These are phyloP conservation scores for Tupaia chinensis DNA, from an alignment of 2,113 vertebrate species.

Conservation along the genomic window DNA sequence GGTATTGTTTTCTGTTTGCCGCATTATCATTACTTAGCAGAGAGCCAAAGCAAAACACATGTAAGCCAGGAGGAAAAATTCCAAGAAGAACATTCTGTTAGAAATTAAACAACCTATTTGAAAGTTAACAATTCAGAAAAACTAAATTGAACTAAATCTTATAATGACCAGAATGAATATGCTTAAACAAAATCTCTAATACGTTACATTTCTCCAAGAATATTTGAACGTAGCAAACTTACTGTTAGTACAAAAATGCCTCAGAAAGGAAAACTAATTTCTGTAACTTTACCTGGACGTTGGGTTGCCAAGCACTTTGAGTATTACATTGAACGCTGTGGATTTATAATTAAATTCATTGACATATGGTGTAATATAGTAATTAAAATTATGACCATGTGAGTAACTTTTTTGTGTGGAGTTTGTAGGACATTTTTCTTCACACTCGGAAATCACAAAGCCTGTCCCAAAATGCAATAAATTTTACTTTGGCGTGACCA, in stretches of 20 bases:
- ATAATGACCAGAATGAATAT: neutral
- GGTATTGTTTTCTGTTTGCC: slow-evolving; percentile 48
- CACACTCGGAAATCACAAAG: neutral
- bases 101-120: neutral
- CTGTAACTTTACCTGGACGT: slow-evolving; percentile 38
- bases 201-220: neutral
- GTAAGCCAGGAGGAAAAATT: neutral
- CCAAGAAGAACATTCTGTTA: neutral
- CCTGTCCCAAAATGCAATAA: neutral
- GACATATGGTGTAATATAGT: neutral
- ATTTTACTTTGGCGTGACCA: slow-evolving; percentile 23
- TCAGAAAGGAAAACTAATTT: neutral
- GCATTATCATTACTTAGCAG: neutral
- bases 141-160: slow-evolving; percentile 25
- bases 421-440: neutral
- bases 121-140: neutral
- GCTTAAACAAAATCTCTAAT: neutral
- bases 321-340: slow-evolving; percentile 40
- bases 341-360: slow-evolving; percentile 65
- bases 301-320: slow-evolving; percentile 12
- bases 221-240: slow-evolving; percentile 14
- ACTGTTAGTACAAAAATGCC: neutral
- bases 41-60: neutral
- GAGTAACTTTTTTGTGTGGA: neutral
- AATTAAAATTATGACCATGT: slow-evolving; percentile 47